Conservation (phyloP, 1,140 invertebrate species). For the Ips nitidus region DNA sequence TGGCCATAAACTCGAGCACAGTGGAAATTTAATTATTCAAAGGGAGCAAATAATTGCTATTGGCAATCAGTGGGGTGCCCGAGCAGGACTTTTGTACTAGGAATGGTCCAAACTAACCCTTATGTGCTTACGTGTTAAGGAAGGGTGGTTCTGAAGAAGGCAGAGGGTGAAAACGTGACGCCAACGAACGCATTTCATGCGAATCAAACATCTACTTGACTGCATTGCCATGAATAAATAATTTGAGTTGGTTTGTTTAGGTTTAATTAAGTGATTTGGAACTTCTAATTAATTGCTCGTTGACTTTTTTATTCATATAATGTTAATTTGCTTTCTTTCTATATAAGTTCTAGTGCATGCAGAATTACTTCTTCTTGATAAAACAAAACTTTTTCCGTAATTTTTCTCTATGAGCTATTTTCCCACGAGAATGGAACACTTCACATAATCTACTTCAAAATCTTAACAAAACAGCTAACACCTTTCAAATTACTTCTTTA, state of each 20-base stretch:
- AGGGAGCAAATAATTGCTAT: constrained; percentile 52
- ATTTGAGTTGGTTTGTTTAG: constrained; percentile 17
- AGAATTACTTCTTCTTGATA: too few relatives aligned
- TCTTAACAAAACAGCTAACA: too few relatives aligned
- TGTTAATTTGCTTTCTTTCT: too few relatives aligned
- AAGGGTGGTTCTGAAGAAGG: background rate
- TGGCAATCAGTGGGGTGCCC: constrained; percentile 41
- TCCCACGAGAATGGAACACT: too few relatives aligned
- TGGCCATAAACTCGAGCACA: constrained; percentile 49
- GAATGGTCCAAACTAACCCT: constrained; percentile 38
- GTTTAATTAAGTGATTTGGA: too few relatives aligned
- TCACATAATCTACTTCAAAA: too few relatives aligned
- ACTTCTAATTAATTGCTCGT: too few relatives aligned
- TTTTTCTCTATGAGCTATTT: too few relatives aligned
- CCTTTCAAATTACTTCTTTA: too few relatives aligned
- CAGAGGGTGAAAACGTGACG: constrained; percentile 30
- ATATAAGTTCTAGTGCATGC: too few relatives aligned
- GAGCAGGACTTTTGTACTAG: constrained; percentile 35
- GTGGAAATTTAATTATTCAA: constrained; percentile 53
- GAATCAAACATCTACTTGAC: constrained; percentile 48
- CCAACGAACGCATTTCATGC: constrained; percentile 36
- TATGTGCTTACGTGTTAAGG: constrained; percentile 26
- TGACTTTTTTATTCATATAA: too few relatives aligned
- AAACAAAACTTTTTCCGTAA: too few relatives aligned
- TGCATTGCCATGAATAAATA: constrained; percentile 47